Evolutionary conservation across 2,113 vertebrate genomes (phyloP).

Genomic region (Anser cygnoides): DNA sequence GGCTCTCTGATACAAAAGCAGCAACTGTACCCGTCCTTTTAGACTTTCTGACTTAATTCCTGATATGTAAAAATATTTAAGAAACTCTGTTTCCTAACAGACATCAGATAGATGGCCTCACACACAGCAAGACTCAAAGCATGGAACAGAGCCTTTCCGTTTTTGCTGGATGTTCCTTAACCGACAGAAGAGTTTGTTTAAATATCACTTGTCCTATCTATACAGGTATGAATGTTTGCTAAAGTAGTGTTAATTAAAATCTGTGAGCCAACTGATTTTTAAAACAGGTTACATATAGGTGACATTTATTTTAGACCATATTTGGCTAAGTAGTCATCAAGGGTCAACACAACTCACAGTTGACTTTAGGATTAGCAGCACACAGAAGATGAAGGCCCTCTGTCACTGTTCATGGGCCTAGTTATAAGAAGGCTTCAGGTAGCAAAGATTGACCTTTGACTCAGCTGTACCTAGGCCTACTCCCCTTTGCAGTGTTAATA

Average conservation of each 20-base stretch:
- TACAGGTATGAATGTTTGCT: neutral
- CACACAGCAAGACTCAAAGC: neutral
- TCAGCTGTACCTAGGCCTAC: neutral
- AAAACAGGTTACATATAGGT: conserved; percentile 17
- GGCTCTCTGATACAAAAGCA: neutral
- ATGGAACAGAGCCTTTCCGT: neutral
- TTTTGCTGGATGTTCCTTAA: neutral
- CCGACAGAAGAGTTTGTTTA: neutral
- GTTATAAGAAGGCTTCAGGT: neutral
- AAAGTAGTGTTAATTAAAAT: conserved; percentile 38
- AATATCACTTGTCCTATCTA: neutral
- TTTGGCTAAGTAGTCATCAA: conserved; percentile 24
- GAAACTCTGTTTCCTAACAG: neutral
- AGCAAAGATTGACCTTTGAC: neutral
- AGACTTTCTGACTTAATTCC: neutral
- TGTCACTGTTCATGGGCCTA: neutral
- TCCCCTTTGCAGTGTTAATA: neutral
- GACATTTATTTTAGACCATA: conserved; percentile 40
- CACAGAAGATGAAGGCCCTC: neutral
- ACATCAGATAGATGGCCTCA: neutral
- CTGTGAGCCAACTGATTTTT: neutral
- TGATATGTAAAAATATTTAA: neutral
- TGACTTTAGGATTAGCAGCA: conserved; percentile 3
- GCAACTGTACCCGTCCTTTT: neutral
- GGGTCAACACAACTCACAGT: neutral